Evolutionary conservation across 1,140 invertebrate species (phyloP), one percentile per base, ranked within the genome.

Genomic region (Samia ricini): DNA sequence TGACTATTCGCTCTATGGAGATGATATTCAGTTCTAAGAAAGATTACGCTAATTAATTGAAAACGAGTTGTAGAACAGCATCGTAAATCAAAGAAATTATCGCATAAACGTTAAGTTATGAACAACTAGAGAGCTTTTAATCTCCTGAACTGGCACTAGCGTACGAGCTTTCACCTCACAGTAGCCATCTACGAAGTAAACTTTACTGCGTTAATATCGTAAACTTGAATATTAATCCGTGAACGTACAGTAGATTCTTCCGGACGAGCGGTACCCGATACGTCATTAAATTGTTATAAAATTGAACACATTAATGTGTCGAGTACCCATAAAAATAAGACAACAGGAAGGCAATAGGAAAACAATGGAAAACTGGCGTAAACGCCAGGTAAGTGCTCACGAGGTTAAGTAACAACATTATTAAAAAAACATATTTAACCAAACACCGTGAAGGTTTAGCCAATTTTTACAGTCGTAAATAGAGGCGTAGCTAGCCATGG

Each of bases 141-240:
- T 15, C 22, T 24, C 21, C 52, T 15, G 19, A 2, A 23, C 18
- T 15, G 33, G 21, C 21, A 55, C 56, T 64, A 56, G 59, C 63
- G 24, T 60, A 23, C 36, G 20, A 64, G 56, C 63, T 60, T 64
- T 60, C 57, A 60, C 63, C 33, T 42, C 33, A 54, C 33, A 36
- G 61, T 24, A 24, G 56, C 48, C n/a, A 58, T 33, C 22, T 15
- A 55, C 59, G 57, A 64, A 60, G 52, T 64, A 60, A 33, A 60
- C 57, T 56, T 62, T 62, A 62, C 55, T 67, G 29, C 48, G 20
- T 18, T 50, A 50, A 49, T 21, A 12, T 55, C 52, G 52, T 55
- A 23, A 64, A 42, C 59, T 56, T 56, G 36, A 64, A 55, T 60
- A 60, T 60, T 60, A 55, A 42, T 42, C 33, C n/a, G 15, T 4